Evolutionary conservation across 2,888 invertebrate species (phyloP).

Genomic region (Kryphioiulus occultus): DNA sequence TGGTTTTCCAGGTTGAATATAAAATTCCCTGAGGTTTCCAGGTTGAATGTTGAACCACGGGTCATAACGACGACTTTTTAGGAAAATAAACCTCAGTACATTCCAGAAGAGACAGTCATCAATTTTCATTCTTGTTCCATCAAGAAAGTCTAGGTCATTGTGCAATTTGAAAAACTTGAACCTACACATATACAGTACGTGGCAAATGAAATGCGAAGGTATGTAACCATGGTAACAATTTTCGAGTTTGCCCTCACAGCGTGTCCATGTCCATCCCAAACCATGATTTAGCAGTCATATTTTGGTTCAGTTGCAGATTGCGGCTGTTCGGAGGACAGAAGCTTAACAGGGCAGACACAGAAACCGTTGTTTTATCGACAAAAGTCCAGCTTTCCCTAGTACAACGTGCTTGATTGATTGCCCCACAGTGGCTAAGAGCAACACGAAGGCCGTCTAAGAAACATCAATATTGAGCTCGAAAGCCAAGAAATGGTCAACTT

Average conservation of each 20-base stretch:
- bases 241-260: background rate
- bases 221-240: background rate
- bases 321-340: background rate
- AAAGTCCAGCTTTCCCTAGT: background rate
- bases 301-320: background rate
- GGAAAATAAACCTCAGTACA: too few species aligned
- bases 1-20: too few species aligned
- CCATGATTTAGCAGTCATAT: constrained; percentile 25
- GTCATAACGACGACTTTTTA: too few species aligned
- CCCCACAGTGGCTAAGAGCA: background rate
- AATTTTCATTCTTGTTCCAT: constrained; percentile 3
- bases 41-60: too few species aligned
- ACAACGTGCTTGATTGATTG: background rate
- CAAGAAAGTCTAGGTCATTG: background rate
- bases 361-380: constrained; percentile 3
- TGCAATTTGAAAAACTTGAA: background rate
- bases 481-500: background rate
- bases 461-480: background rate
- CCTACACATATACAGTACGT: background rate
- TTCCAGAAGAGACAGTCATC: background rate
- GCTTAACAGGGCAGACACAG: background rate
- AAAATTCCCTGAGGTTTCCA: too few species aligned
- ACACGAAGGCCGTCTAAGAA: background rate
- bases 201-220: background rate
- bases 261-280: background rate